Evolutionary conservation across 2,797 vertebrate species (phyloP), one percentile per base, ranked within the genome.

Genomic region (Melopsittacus undulatus): DNA sequence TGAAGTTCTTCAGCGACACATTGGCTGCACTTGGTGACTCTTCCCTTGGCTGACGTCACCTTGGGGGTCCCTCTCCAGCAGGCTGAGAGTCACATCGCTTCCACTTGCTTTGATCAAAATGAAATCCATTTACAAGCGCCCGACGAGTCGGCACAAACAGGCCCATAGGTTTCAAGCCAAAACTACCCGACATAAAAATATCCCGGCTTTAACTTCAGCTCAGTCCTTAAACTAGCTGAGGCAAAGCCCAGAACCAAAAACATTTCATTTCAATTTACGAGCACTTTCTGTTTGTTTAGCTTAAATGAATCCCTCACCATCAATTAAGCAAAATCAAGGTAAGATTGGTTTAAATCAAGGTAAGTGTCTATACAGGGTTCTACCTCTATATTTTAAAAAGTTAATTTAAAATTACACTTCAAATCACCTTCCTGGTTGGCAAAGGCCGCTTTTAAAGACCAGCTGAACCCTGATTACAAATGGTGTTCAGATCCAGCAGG

Each of bases 51-150:
- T 88, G 94, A 91, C 4, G 13, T 94, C 77, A 70, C 56, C 69
- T 68, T 2, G 3, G 62, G 77, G 78, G 81, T 92, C 91, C 68
- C 89, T 81, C 87, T 90, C 61, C 77, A n/a, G 43, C 0, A 2
- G 63, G 34, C 62, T 49, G 51, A 29, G 57, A 66, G 74, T 63
- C 67, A 42, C 72, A 69, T 80, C 7, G 8, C 59, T 85, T 78
- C 63, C 24, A 5, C n/a, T 61, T 26, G 43, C 91, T 96, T 92
- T 96, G 95, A 96, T 84, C 81, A 78, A 89, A 89, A 92, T 59
- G 14, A 94, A 96, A 92, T 82, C 85, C 77, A 57, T 84, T 92
- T 87, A 87, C 83, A 62, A 74, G 74, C 0, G 2, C 64, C 64
- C 14, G 29, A 68, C 1, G 20, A 78, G 85, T 62, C 0, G 13